Evolutionary conservation across 2,113 vertebrate species (phyloP).

Genomic region (Gymnarchus niloticus): DNA sequence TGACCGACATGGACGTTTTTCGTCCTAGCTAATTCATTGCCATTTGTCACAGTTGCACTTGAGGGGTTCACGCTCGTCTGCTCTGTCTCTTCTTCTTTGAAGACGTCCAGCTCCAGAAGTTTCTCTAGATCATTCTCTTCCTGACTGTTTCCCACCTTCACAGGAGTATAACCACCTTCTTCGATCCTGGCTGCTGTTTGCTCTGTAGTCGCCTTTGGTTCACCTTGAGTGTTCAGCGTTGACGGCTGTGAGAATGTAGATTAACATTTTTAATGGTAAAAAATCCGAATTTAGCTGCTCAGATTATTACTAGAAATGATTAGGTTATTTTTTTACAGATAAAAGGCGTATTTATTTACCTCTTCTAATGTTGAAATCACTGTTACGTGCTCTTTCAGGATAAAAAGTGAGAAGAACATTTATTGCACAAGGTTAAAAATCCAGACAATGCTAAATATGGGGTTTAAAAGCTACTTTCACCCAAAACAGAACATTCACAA

Average conservation of each 20-base stretch:
- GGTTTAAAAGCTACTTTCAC: background rate
- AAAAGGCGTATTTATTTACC: background rate
- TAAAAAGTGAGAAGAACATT: background rate
- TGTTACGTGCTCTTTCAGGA: slow-evolving; percentile 11
- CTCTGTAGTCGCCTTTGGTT: background rate
- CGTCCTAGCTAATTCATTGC: background rate
- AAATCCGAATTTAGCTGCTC: background rate
- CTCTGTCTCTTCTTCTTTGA: slow-evolving; percentile 31
- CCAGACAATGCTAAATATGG: background rate
- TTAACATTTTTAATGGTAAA: background rate
- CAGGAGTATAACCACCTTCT: background rate
- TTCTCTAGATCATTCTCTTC: slow-evolving; percentile 8
- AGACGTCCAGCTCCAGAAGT: slow-evolving; percentile 5
- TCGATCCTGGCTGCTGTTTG: background rate
- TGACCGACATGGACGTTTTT: background rate
- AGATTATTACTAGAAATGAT: background rate
- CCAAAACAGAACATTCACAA: background rate
- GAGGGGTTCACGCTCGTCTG: background rate
- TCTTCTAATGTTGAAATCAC: background rate
- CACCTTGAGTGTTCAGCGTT: background rate
- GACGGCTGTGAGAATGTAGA: background rate
- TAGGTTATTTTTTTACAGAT: no score
- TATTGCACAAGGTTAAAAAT: background rate
- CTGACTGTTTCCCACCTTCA: background rate
- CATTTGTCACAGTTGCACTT: background rate